These are phyloP conservation scores for Limenitis camilla DNA, from an alignment of 2,888 invertebrate genomes.

Conservation along the genomic window DNA sequence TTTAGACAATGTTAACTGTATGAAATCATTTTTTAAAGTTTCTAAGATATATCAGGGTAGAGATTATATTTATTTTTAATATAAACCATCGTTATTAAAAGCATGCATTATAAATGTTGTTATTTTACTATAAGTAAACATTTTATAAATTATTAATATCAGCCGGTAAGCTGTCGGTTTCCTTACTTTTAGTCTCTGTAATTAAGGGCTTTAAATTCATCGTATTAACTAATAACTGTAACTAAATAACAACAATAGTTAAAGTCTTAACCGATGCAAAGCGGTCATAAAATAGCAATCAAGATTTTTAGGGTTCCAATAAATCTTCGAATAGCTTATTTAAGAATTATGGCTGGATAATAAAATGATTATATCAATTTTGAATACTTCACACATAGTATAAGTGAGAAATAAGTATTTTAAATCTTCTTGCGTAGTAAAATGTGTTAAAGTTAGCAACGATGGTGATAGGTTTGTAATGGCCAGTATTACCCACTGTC, in stretches of 20 bases:
- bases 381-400: slow-evolving; percentile 56
- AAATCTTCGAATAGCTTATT: slow-evolving; percentile 14
- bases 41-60: too few species aligned
- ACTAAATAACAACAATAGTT: slow-evolving; percentile 32
- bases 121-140: too few species aligned
- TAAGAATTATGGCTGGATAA: slow-evolving; percentile 44
- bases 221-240: slow-evolving; percentile 10
- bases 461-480: too few species aligned
- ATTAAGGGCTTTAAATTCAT: slow-evolving; percentile 3
- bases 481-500: not conserved
- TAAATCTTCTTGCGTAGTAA: not conserved
- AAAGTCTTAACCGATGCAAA: slow-evolving; percentile 14
- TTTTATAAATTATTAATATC: too few species aligned
- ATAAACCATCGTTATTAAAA: too few species aligned
- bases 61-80: too few species aligned
- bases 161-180: too few species aligned
- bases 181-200: not conserved
- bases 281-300: slow-evolving; percentile 55
- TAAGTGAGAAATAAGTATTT: slow-evolving; percentile 20
- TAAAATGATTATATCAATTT: slow-evolving; percentile 67
- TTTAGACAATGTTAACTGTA: too few species aligned
- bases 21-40: too few species aligned
- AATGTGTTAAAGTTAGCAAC: not conserved
- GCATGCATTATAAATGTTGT: too few species aligned
- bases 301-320: slow-evolving; percentile 31